Evolutionary conservation across 2,888 invertebrate species (phyloP), one percentile per base, ranked within the genome.

Genomic region (Acanthosepion lycidas): DNA sequence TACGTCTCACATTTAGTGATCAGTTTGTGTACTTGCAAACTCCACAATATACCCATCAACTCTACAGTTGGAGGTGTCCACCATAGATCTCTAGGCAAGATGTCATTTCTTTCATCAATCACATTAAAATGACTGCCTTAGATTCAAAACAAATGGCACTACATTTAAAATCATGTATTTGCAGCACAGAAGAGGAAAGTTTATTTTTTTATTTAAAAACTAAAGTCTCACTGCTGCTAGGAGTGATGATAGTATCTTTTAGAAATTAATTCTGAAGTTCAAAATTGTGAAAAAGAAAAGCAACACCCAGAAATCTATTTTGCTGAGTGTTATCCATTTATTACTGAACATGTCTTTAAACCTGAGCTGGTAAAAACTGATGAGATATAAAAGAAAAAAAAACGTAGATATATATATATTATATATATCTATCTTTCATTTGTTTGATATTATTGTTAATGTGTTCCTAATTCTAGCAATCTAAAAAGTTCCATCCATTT

Each of bases 361-460:
- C 33, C 9, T 78, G 78, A 78, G 18, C 78, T 78, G 78, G 78
- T 78, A 78, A n/a, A 78, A 78, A 78, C n/a, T 59, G 59, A 23
- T 23, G 23, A 59, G 59, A 20, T 78, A n/a, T 78, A 33, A 78
- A 78, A 78, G 78, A n/a, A n/a, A n/a, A 15, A 64, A 64, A 64
- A 64, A 42, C 42, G 1, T 42, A 42, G 42, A 42, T 42, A 42
- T 42, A 42, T 42, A 42, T 42, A 42, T 42, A 42, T 4, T 6
- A n/a, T 5, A 78, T 33, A 12, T 33, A 78, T 33, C n/a, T 33
- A 78, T 33, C 12, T 78, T n/a, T 78, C n/a, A 33, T n/a, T n/a
- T 78, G 78, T 78, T 78, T 78, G n/a, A 78, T 33, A n/a, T 78
- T 78, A 78, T n/a, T 78, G n/a, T 78, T 78, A 78, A 78, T 78